Evolutionary conservation across 2,113 vertebrate species (phyloP), one percentile per base, ranked within the genome.

Genomic region (Eurystomus gularis): DNA sequence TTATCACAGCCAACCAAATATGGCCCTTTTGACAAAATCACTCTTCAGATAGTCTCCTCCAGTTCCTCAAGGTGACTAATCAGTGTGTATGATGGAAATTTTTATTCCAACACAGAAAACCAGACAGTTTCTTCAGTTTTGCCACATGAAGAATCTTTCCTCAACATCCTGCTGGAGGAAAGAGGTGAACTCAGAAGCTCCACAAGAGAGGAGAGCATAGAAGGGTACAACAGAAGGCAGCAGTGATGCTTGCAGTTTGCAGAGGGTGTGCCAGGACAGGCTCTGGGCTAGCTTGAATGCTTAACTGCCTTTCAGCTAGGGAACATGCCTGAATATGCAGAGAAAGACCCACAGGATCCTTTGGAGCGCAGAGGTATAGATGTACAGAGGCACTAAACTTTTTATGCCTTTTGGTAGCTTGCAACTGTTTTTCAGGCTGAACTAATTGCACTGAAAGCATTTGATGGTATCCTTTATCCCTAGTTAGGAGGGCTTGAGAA

Each of bases 111-210:
- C 10, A 21, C 1, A 0, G 20, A 31, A 82, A 92, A 76, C 18
- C 26, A 46, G 10, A 19, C 15, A 37, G 33, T 49, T 62, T 75
- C 21, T 81, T 62, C 35, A 76, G 31, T 35, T 20, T 77, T 77
- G 8, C 28, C 19, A 42, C 29, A 12, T 20, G 23, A 83, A 14
- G 12, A 87, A 37, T 9, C 4, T 42, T 62, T 71, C 52, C 10
- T 62, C 49, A 69, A 25, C 0, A 0, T 40, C 17, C 48, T 49
- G 26, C 7, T 60, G 31, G 17, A 80, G 61, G 13, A 62, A 23
- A 66, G n/a, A 64, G 8, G 11, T 23, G 17, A 58, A 26, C 5
- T 69, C 33, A 37, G 46, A 28, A 86, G 17, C 14, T 44, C 42
- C 12, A 19, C 0, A 58, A 48, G 15, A 39, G n/a, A 64, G 20